Evolutionary conservation across 2,888 invertebrate species (phyloP).

Genomic region (Nemotelus nigrinus): DNA sequence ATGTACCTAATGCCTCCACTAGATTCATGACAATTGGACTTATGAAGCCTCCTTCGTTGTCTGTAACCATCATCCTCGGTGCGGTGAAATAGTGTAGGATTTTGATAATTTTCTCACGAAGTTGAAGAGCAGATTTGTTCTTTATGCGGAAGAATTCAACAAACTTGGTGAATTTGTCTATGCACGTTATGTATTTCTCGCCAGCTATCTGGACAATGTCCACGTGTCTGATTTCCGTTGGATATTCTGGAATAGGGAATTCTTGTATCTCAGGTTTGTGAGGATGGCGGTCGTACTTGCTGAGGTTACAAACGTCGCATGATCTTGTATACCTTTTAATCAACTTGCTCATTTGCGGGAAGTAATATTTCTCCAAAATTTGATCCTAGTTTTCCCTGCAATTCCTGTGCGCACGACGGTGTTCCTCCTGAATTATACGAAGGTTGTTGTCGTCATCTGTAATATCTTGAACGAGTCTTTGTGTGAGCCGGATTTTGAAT

Average conservation of each 20-base stretch:
- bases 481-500: background rate
- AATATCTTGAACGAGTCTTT: slow-evolving; percentile 10
- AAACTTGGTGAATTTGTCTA: too few relatives aligned
- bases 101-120: slow-evolving; percentile 4
- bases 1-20: background rate
- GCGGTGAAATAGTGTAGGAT: slow-evolving; percentile 6
- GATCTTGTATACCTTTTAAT: background rate
- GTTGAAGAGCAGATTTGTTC: background rate
- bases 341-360: too few relatives aligned
- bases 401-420: slow-evolving; percentile 16
- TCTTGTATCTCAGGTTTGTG: slow-evolving; percentile 35
- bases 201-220: background rate
- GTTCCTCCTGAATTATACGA: background rate
- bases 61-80: background rate
- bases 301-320: slow-evolving; percentile 36
- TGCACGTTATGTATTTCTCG: too few relatives aligned
- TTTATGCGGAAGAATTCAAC: too few relatives aligned
- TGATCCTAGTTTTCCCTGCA: slow-evolving; percentile 18
- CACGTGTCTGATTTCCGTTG: slow-evolving; percentile 30
- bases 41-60: too few relatives aligned
- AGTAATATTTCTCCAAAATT: slow-evolving; percentile 5
- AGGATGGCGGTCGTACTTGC: slow-evolving; percentile 45
- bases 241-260: slow-evolving; percentile 38
- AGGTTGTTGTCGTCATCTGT: background rate
- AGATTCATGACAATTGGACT: background rate